Conservation (phyloP, 2,888 invertebrate genomes). For the Dilophus febrilis region DNA sequence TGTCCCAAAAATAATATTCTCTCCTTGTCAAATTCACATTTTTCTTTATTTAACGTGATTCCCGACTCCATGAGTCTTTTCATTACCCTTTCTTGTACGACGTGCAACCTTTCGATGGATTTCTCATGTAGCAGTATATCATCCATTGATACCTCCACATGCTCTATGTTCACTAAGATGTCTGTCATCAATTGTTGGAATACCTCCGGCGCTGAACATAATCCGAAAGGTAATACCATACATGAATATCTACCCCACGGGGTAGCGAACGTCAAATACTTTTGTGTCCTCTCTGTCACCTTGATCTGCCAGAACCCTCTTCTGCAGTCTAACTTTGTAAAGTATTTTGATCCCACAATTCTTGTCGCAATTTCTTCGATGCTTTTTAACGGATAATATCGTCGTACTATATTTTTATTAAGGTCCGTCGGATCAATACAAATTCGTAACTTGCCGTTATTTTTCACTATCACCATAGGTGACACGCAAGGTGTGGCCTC, state of each 20-base stretch:
- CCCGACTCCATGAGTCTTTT: slow-evolving; percentile 10
- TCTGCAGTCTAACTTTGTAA: slow-evolving; percentile 3
- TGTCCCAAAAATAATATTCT: not conserved
- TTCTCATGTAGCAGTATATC: slow-evolving; percentile 14
- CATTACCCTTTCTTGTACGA: slow-evolving; percentile 11
- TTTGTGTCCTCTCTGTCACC: slow-evolving; percentile 11
- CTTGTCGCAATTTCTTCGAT: slow-evolving; percentile 9
- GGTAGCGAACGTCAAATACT: slow-evolving; percentile 11
- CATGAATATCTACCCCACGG: slow-evolving; percentile 13
- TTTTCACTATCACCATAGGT: slow-evolving; percentile 9
- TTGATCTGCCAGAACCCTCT: slow-evolving; percentile 13
- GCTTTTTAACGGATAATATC: slow-evolving; percentile 8
- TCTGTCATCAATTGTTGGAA: slow-evolving; percentile 12
- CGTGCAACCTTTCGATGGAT: slow-evolving; percentile 11
- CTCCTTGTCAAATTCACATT: slow-evolving; percentile 12
- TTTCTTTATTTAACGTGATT: slow-evolving; percentile 15
- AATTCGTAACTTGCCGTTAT: slow-evolving; percentile 7
- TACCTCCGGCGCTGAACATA: slow-evolving; percentile 15
- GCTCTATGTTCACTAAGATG: slow-evolving; percentile 8
- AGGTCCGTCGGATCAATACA: slow-evolving; percentile 8
- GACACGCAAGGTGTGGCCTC: slow-evolving; percentile 10
- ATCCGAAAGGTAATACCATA: slow-evolving; percentile 9
- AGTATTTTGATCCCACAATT: slow-evolving; percentile 9
- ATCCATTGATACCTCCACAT: slow-evolving; percentile 14
- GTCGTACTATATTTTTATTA: slow-evolving; percentile 9